Evolutionary conservation across 2,888 invertebrate genomes (phyloP), one percentile per base, ranked within the genome.

Genomic region (Amiota mariae): DNA sequence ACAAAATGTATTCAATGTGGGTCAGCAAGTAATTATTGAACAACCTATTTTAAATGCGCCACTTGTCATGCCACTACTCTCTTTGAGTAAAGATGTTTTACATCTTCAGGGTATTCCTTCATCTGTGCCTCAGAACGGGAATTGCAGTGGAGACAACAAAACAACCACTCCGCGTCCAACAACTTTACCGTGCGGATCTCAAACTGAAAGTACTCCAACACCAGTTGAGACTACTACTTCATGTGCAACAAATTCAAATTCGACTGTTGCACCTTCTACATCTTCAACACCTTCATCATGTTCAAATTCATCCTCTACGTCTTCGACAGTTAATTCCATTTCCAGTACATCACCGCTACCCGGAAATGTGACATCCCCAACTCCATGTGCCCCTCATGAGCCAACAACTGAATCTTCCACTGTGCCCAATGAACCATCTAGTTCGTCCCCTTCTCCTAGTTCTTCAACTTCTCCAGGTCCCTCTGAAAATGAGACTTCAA

Each of bases 1-100:
- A 1, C 13, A n/a, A 54, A 75, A 78, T 46, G 56, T 56, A 15
- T 49, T 77, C 0, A 79, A 73, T 24, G 76, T 82, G 2, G 76
- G 76, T 24, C 82, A 85, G 49, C 76, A 72, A 15, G 73, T 86
- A 9, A 67, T 72, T 1, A 13, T 81, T 24, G 75, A 80, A 8
- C 76, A 77, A n/a, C 83, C 83, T 1, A 67, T 76, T 6, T 76
- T 83, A 2, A 51, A 51, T 68, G 12, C 20, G 8, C 18, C 11
- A 48, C 8, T 68, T 68, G 36, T 54, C 11, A 12, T 57, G 74
- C 81, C 13, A 83, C 80, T 48, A 15, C 83, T 10, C 82, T 83
- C 9, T 74, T 74, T 8, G 46, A 20, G 8, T 54, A 11, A 15
- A 9, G 76, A 2, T 82, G 79, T 80, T 75, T 72, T 59, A 72